phyloP scores from a whole-genome alignment of 2,888 invertebrate species.

The Malthinus seriepunctatus region DNA sequence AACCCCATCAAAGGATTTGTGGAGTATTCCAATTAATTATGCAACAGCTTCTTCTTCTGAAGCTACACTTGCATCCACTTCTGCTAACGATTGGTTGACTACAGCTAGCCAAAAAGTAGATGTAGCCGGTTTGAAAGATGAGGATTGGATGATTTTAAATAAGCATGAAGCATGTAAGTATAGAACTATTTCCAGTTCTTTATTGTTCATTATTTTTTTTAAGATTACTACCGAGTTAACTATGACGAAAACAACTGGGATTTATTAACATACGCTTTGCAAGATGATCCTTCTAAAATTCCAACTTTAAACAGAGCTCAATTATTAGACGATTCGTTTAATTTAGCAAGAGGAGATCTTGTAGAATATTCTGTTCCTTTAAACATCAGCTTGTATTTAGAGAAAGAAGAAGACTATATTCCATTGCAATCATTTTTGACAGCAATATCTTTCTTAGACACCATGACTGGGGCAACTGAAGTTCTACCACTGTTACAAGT shows the following conservation, averaged over 20 bases:
- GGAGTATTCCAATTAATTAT: constrained; percentile 48
- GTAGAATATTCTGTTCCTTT: constrained; percentile 60
- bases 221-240: constrained; percentile 73
- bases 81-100: constrained; percentile 57
- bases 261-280: constrained; percentile 59
- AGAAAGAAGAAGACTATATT: constrained; percentile 62
- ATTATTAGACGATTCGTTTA: constrained; percentile 71
- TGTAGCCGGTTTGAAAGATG: not conserved
- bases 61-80: constrained; percentile 57
- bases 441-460: constrained; percentile 31
- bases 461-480: constrained; percentile 21
- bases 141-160: constrained; percentile 63
- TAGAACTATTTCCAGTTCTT: not conserved
- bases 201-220: constrained; percentile 9
- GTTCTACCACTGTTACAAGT: constrained; percentile 30
- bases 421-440: constrained; percentile 62
- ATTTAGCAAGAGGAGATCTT: constrained; percentile 62
- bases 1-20: constrained; percentile 9
- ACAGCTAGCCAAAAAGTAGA: constrained; percentile 34
- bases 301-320: constrained; percentile 71
- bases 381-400: constrained; percentile 62
- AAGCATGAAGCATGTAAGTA: constrained; percentile 60
- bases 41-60: constrained; percentile 40
- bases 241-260: constrained; percentile 78
- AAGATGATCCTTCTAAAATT: constrained; percentile 55